Conservation (phyloP, 1,140 invertebrate species). For the Whitmania pigra region DNA sequence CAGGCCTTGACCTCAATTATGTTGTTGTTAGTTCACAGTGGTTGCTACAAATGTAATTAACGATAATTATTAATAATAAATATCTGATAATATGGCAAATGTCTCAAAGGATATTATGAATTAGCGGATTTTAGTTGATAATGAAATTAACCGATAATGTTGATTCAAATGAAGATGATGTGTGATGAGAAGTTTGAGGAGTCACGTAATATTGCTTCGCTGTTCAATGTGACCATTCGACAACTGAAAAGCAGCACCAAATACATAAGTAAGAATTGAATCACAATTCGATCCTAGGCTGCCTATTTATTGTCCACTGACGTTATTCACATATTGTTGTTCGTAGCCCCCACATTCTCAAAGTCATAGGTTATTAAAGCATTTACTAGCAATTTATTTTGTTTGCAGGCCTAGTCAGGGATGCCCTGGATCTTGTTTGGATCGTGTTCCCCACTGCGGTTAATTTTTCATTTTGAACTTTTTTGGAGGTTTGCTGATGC, state of each 20-base stretch:
- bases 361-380: neutral
- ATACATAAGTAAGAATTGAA: constrained; percentile 29
- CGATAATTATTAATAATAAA: neutral
- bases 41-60: neutral
- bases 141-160: neutral
- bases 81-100: neutral
- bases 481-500: neutral
- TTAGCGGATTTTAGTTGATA: no score
- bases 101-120: neutral
- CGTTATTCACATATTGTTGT: no score
- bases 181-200: constrained; percentile 38
- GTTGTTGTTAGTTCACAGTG: neutral
- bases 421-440: constrained; percentile 35
- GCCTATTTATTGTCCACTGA: neutral
- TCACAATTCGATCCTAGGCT: neutral
- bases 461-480: constrained; percentile 26
- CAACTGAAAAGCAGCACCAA: constrained; percentile 30
- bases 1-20: neutral
- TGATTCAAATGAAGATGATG: constrained; percentile 30
- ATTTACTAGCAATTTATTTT: constrained; percentile 14
- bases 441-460: constrained; percentile 34
- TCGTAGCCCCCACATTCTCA: no score
- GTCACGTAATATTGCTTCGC: constrained; percentile 33
- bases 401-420: constrained; percentile 35
- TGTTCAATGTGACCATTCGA: constrained; percentile 37